Percentiles rank a stretch among this genome's conserved stretches.
These are phyloP conservation scores for Turritopsis rubra DNA, from an alignment of 30 jellyfish, hydroid and myxozoan genomes.

Conservation along the genomic window DNA sequence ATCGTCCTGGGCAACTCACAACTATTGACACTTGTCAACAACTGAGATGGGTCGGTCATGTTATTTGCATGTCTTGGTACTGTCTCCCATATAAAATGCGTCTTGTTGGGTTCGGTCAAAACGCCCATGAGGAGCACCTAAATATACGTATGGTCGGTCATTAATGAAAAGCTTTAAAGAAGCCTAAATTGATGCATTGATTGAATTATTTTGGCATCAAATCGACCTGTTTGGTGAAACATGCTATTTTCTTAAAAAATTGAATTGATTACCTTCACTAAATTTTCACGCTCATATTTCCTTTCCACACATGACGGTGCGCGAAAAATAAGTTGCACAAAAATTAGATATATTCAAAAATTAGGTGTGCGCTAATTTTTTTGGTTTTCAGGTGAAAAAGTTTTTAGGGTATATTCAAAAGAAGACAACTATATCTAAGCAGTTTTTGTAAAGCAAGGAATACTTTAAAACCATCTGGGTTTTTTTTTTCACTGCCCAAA, in stretches of 20 bases:
- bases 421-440: not conserved
- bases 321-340: not conserved
- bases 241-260: not conserved
- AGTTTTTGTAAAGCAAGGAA: not conserved
- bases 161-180: not conserved
- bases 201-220: not conserved
- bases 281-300: not conserved
- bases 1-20: no score
- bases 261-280: not conserved
- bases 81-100: not conserved
- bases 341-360: not conserved
- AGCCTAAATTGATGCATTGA: not conserved
- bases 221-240: not conserved
- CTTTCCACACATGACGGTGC: not conserved
- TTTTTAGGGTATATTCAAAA: not conserved
- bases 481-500: not conserved
- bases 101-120: not conserved
- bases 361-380: not conserved
- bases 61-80: not conserved
- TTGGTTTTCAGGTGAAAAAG: not conserved
- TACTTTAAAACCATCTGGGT: not conserved
- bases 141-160: not conserved
- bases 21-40: not conserved
- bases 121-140: not conserved
- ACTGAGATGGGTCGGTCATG: not conserved